phyloP scores from a whole-genome alignment of 2,888 invertebrate genomes.

The Lymantria dispar region DNA sequence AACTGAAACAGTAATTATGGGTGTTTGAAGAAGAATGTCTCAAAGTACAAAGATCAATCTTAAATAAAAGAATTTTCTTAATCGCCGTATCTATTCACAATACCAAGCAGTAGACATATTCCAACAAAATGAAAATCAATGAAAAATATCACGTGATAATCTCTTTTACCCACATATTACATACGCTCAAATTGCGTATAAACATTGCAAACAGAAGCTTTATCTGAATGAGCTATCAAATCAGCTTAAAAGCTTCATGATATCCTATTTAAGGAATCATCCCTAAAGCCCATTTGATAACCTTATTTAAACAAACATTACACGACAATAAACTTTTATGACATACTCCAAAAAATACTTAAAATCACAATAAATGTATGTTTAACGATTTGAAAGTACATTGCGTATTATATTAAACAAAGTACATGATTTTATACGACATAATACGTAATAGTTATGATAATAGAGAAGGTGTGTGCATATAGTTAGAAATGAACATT shows the following conservation, averaged over 20 bases:
- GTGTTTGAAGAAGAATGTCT: no score
- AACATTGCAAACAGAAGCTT: slow-evolving; percentile 2
- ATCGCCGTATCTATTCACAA: no score
- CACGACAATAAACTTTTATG: slow-evolving; percentile 29
- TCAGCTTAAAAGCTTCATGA: slow-evolving; percentile 30
- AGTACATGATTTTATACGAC: neutral
- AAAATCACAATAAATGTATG: slow-evolving; percentile 22
- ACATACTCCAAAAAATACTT: slow-evolving; percentile 21
- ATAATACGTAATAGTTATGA: neutral
- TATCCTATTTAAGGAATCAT: slow-evolving; percentile 24
- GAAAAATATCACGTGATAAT: no score
- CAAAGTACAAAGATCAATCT: no score
- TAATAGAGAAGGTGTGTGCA: slow-evolving; percentile 2
- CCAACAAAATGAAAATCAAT: no score
- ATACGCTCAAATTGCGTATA: neutral
- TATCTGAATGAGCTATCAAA: slow-evolving; percentile 26
- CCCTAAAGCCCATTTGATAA: slow-evolving; percentile 31
- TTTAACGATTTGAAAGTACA: slow-evolving; percentile 4
- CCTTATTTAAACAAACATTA: slow-evolving; percentile 37
- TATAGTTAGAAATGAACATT: neutral
- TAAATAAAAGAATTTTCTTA: no score
- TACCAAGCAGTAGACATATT: no score
- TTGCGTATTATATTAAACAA: slow-evolving; percentile 3
- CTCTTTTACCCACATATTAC: neutral
- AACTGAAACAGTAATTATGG: no score